Percentiles rank a stretch among this genome's conserved stretches.
Evolutionary conservation across 2,797 vertebrate species (phyloP).

Genomic region (Xerus rutilus): DNA sequence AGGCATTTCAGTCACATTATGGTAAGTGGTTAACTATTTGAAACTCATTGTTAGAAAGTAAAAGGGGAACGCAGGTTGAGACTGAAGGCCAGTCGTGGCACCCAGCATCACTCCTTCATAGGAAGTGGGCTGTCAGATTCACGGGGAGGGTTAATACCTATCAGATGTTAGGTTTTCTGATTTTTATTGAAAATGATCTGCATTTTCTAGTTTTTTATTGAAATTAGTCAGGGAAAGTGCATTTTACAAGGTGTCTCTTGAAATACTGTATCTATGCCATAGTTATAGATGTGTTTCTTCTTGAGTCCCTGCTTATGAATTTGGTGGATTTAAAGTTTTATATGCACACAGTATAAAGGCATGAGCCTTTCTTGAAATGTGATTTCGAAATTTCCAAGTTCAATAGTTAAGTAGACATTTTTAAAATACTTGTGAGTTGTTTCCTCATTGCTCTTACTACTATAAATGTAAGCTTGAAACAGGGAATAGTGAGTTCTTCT

Average conservation of each 20-base stretch:
- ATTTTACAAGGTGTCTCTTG: slow-evolving; percentile 21
- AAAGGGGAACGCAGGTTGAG: slow-evolving; percentile 87
- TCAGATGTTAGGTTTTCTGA: not conserved
- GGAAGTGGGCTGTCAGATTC: slow-evolving; percentile 30
- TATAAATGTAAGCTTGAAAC: not conserved
- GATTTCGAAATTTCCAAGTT: slow-evolving; percentile 49
- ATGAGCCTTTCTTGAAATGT: not conserved
- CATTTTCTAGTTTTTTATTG: slow-evolving; percentile 56
- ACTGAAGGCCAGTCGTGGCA: slow-evolving; percentile 51
- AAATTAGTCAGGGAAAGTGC: not conserved
- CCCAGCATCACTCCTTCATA: slow-evolving; percentile 36
- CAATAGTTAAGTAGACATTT: not conserved
- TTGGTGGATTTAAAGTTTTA: not conserved
- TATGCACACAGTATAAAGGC: not conserved
- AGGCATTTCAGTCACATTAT: slow-evolving; percentile 99
- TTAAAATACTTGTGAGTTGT: not conserved
- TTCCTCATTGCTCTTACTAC: not conserved
- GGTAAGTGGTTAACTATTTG: slow-evolving; percentile 94
- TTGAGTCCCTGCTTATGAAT: not conserved
- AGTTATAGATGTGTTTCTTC: slow-evolving; percentile 30
- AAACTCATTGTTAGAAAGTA: slow-evolving; percentile 84
- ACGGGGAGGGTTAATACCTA: not conserved
- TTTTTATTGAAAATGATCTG: slow-evolving; percentile 57
- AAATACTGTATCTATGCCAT: not conserved
- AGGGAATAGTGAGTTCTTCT: not conserved